Evolutionary conservation across 2,797 vertebrate species (phyloP).

Genomic region (Sebastolobus alascanus): DNA sequence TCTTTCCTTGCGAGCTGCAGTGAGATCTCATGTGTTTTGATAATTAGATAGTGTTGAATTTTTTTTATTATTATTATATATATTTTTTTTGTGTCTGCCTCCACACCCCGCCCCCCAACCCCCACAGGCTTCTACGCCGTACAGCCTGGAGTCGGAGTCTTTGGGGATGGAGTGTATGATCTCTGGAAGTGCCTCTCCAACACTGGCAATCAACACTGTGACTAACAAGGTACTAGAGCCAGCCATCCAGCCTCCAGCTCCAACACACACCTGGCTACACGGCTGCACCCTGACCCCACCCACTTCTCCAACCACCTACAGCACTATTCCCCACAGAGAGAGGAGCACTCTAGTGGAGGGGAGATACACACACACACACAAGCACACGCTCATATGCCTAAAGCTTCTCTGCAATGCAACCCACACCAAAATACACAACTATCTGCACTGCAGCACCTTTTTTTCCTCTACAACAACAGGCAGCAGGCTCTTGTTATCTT

Average conservation of each 20-base stretch:
- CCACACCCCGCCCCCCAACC: slow-evolving; percentile 60
- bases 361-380: slow-evolving; percentile 62
- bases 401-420: slow-evolving; percentile 76
- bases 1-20: slow-evolving; percentile 44
- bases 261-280: slow-evolving; percentile 82
- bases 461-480: slow-evolving; percentile 65
- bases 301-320: slow-evolving; percentile 84
- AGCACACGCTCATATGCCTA: slow-evolving; percentile 69
- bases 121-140: slow-evolving; percentile 92
- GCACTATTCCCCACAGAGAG: slow-evolving; percentile 80
- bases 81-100: slow-evolving; percentile 63
- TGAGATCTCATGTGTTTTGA: slow-evolving; percentile 63
- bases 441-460: slow-evolving; percentile 72
- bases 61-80: slow-evolving; percentile 37
- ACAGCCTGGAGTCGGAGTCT: slow-evolving; percentile 95
- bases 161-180: slow-evolving; percentile 98
- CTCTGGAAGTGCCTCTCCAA: slow-evolving; percentile 97
- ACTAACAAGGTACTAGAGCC: slow-evolving; percentile 93
- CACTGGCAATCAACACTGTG: slow-evolving; percentile 98
- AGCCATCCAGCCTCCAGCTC: slow-evolving; percentile 79
- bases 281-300: slow-evolving; percentile 84
- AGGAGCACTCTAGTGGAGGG: slow-evolving; percentile 77
- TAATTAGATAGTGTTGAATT: slow-evolving; percentile 74
- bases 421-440: slow-evolving; percentile 79
- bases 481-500: slow-evolving; percentile 66